Conservation (phyloP, 2,888 invertebrate species). For the Ormyrus nitidulus region DNA sequence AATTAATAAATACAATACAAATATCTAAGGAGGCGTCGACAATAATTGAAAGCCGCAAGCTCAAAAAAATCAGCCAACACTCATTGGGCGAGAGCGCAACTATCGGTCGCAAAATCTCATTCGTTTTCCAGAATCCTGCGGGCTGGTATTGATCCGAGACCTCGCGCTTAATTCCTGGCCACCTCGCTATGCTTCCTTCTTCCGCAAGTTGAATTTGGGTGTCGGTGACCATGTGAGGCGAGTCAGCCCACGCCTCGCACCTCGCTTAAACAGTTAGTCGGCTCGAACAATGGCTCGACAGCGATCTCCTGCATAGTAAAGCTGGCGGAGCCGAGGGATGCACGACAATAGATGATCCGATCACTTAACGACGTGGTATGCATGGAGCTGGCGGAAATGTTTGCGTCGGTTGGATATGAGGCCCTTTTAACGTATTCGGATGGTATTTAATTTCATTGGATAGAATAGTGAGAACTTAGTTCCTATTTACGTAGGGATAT, state of each 20-base stretch:
- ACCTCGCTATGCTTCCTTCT: neutral
- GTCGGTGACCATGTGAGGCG: neutral
- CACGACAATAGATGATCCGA: too few relatives aligned
- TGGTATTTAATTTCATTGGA: too few relatives aligned
- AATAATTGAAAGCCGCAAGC: neutral
- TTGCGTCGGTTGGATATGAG: too few relatives aligned
- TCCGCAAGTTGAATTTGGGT: slow-evolving; percentile 12
- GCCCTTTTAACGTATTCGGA: too few relatives aligned
- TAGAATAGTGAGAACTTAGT: too few relatives aligned
- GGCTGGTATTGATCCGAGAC: slow-evolving; percentile 28
- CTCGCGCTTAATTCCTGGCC: slow-evolving; percentile 30
- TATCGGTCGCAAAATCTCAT: slow-evolving; percentile 2
- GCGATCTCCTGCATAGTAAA: too few relatives aligned
- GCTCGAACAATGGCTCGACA: slow-evolving; percentile 10
- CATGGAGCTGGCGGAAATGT: too few relatives aligned
- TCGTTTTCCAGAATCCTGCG: neutral
- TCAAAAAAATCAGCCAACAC: neutral
- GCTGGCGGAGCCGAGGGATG: too few relatives aligned
- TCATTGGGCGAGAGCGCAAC: neutral
- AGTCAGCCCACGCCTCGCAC: slow-evolving; percentile 13
- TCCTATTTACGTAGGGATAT: too few relatives aligned
- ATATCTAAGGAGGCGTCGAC: too few relatives aligned
- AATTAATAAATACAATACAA: too few relatives aligned
- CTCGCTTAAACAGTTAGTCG: slow-evolving; percentile 4
- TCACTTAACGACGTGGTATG: too few relatives aligned